Evolutionary conservation across 2,888 invertebrate genomes (phyloP).

Genomic region (Erebia epiphron): DNA sequence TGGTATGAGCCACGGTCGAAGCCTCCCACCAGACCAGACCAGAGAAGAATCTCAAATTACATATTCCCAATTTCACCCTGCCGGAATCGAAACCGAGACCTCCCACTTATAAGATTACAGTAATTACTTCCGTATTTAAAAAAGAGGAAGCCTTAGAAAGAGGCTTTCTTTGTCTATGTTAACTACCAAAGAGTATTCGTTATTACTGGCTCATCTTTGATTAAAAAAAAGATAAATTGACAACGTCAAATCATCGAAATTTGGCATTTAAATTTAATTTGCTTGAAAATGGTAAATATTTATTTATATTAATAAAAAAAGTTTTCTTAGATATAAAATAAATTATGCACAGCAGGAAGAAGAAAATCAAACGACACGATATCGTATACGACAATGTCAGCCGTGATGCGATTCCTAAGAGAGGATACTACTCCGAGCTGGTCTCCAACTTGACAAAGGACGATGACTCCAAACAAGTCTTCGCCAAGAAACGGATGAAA

Average conservation of each 20-base stretch:
- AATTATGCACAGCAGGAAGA: constrained; percentile 66
- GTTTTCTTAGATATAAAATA: neutral
- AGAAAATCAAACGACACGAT: constrained; percentile 67
- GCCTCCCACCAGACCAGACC: too few species aligned
- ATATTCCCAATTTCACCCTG: too few species aligned
- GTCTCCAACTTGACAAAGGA: constrained; percentile 77
- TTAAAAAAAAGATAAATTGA: neutral
- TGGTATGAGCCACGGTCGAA: too few species aligned
- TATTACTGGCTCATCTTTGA: neutral
- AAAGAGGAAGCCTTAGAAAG: too few species aligned
- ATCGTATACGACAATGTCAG: constrained; percentile 66
- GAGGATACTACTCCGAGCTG: constrained; percentile 85
- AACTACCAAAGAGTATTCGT: too few species aligned
- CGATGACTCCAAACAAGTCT: constrained; percentile 59
- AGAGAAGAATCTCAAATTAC: too few species aligned
- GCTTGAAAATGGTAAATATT: neutral
- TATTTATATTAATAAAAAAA: neutral
- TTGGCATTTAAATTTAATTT: neutral
- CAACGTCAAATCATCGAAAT: neutral
- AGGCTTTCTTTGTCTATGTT: too few species aligned
- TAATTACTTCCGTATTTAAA: too few species aligned
- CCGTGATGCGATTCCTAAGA: constrained; percentile 63
- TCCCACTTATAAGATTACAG: too few species aligned
- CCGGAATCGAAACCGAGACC: too few species aligned
- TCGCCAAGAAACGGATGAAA: constrained; percentile 73